Conservation (phyloP, 2,888 invertebrate genomes). For the Amphipoea oculea region DNA sequence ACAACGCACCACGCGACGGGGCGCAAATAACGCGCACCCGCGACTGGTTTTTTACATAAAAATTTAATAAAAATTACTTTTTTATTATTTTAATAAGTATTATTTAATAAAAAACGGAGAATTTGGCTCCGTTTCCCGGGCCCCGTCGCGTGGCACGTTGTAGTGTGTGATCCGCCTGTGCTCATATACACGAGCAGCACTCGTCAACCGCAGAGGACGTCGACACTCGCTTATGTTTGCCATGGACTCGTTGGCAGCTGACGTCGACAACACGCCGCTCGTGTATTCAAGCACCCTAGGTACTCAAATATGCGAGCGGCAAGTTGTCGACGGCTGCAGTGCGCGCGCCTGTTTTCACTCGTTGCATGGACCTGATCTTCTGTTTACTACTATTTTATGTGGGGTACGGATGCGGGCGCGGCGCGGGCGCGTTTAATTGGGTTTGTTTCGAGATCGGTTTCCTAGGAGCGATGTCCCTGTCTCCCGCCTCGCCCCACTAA, state of each 20-base stretch:
- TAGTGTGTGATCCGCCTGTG: not conserved
- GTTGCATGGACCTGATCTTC: not conserved
- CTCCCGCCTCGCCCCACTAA: conserved; percentile 60
- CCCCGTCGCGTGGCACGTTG: too few relatives aligned
- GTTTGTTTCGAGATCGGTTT: conserved; percentile 75
- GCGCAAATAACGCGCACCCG: not conserved
- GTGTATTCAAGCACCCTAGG: not conserved
- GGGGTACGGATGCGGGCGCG: conserved; percentile 53
- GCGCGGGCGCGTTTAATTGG: conserved; percentile 73
- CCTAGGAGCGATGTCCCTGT: conserved; percentile 64
- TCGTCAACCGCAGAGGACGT: not conserved
- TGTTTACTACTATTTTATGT: not conserved
- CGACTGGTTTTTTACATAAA: not conserved
- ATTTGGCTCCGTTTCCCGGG: too few relatives aligned
- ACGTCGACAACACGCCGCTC: too few relatives aligned
- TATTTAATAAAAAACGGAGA: too few relatives aligned
- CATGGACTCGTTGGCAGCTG: not conserved
- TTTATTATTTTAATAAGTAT: too few relatives aligned
- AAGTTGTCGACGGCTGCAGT: not conserved
- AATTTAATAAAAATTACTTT: too few relatives aligned
- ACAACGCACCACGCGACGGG: not conserved
- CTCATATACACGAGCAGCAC: not conserved
- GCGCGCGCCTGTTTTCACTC: not conserved
- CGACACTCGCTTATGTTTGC: too few relatives aligned
- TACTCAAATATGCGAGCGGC: not conserved